These are phyloP conservation scores for Aramus guarauna DNA, from an alignment of 2,113 vertebrate genomes.

Conservation along the genomic window DNA sequence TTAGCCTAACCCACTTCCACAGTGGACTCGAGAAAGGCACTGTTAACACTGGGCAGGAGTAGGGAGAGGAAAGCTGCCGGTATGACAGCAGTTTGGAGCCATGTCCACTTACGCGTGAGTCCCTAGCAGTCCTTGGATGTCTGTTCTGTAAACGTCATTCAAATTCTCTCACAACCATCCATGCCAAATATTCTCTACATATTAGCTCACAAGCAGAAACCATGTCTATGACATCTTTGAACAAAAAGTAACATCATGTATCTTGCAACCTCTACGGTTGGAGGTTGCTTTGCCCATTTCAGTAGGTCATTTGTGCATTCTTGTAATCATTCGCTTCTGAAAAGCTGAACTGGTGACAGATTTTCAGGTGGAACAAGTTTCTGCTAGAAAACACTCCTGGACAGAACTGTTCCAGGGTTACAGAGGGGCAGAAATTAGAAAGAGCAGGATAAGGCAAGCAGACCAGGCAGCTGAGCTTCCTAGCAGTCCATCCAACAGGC, in stretches of 20 bases:
- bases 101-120: not conserved
- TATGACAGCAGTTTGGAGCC: not conserved
- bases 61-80: not conserved
- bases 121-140: not conserved
- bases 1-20: constrained; percentile 15
- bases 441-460: not conserved
- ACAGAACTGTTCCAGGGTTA: not conserved
- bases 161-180: not conserved
- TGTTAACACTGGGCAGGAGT: not conserved
- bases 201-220: not conserved
- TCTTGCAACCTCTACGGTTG: not conserved
- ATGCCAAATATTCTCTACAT: not conserved
- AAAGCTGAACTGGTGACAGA: not conserved
- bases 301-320: not conserved
- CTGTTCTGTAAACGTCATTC: not conserved
- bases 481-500: not conserved
- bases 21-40: not conserved
- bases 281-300: not conserved
- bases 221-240: not conserved
- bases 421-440: not conserved
- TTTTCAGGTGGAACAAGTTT: not conserved
- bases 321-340: not conserved
- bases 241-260: not conserved
- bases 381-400: not conserved
- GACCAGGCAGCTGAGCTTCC: not conserved